Base-by-base conservation (phyloP, 2,888 invertebrate genomes). In the Pandemis corylana region DNA sequence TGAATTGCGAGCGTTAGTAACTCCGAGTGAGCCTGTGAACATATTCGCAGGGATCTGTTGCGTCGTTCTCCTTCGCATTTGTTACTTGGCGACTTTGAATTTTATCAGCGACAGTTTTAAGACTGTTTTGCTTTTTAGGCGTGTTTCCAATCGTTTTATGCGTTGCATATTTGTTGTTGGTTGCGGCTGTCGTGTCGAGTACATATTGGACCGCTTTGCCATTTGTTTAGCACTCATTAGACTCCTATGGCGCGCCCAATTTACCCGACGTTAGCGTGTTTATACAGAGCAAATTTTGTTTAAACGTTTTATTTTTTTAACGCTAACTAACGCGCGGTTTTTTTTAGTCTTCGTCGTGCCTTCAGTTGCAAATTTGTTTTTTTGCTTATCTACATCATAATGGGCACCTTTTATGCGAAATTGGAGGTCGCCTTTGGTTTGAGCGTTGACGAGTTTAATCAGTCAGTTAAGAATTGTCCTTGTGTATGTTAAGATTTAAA, bases 1-100 rank as follows among this genome's bases (percentile, higher is more conserved):
- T 94, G 94, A 94, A 94, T 94, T 94, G 93, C 90, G 91, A 92
- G 90, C 92, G 93, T 94, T 94, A 93, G 92, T 93, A 94, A 93
- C 93, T 94, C 90, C 81, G 90, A 92, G 92, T 91, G 94, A 93
- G 93, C 89, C 91, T 90, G 92, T 88, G 92, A 94, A 94, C 94
- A 94, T 93, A 94, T 94, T 94, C 93, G 89, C 86, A 81, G 89
- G 90, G 91, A 94, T 94, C 93, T 94, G 93, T 93, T 92, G 92
- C 91, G 89, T 88, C 88, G 87, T 89, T 89, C 89, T 73, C 84
- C 85, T 86, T 87, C 88, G 91, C 91, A 92, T 92, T 91, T 90
- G 91, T 89, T 87, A 85, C 82, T 85, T 84, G 80, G 78, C 88
- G 83, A 91, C 81, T 87, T 84, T 82, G 85, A 83, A 87, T 89